Conservation (phyloP, 2,797 vertebrate species). For the Molossus molossus region DNA sequence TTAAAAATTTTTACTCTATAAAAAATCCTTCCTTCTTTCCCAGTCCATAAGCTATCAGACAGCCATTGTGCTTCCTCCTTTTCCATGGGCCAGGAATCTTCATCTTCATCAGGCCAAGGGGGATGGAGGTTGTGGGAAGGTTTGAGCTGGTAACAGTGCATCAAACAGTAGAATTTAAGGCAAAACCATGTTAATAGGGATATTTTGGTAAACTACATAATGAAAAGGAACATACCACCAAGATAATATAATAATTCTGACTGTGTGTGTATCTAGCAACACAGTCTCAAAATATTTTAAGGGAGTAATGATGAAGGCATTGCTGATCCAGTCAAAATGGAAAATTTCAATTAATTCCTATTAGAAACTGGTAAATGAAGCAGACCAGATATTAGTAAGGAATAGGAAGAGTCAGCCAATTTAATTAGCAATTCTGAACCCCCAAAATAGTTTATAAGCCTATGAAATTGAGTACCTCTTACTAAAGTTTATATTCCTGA, state of each 20-base stretch:
- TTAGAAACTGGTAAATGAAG: conserved; percentile 18
- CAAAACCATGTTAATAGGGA: not conserved
- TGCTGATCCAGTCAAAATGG: not conserved
- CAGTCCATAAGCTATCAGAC: not conserved
- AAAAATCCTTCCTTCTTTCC: not conserved
- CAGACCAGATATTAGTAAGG: not conserved
- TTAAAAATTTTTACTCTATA: not conserved
- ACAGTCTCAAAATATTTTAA: not conserved
- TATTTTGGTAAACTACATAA: conserved; percentile 39
- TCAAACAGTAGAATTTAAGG: conserved; percentile 8
- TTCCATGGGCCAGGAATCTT: not conserved
- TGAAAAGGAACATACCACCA: not conserved
- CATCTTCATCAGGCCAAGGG: not conserved
- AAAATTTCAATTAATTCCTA: not conserved
- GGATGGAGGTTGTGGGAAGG: too few species aligned
- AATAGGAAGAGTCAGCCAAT: conserved; percentile 5
- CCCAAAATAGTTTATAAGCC: conserved; percentile 6
- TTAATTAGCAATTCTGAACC: conserved; percentile 28
- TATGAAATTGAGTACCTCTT: not conserved
- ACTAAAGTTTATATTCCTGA: not conserved
- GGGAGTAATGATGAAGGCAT: not conserved
- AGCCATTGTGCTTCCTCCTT: not conserved
- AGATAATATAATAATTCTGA: not conserved
- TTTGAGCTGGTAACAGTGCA: not conserved
- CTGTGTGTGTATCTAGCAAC: not conserved